phyloP scores from a whole-genome alignment of 2,113 vertebrate genomes.

The Entomyzon cyanotis region DNA sequence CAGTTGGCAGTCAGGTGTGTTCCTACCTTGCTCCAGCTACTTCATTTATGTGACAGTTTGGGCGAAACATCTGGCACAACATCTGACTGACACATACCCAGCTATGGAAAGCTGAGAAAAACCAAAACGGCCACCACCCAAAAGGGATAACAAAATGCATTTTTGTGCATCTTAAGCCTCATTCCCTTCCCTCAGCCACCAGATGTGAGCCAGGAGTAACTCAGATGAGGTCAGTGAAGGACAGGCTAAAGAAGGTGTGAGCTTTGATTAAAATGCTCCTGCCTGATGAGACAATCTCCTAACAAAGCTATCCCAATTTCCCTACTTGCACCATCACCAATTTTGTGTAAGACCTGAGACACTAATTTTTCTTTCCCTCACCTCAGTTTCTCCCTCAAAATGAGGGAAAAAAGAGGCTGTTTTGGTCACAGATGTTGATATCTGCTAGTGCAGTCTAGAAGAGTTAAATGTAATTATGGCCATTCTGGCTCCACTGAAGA shows the following conservation, averaged over 20 bases:
- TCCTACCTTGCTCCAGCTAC: neutral
- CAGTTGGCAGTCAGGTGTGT: neutral
- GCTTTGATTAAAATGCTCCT: neutral
- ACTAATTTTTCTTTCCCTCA: neutral
- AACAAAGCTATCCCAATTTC: neutral
- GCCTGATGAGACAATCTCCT: neutral
- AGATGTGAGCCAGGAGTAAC: neutral
- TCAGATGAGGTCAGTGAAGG: neutral
- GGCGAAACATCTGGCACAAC: conserved; percentile 56
- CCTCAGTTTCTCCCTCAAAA: neutral
- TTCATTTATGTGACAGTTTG: neutral
- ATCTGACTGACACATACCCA: conserved; percentile 38
- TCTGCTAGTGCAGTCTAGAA: neutral
- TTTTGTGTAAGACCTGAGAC: neutral
- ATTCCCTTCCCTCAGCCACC: neutral
- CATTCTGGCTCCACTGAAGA: neutral
- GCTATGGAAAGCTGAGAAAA: conserved; percentile 35
- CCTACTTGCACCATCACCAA: neutral
- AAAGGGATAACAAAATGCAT: neutral
- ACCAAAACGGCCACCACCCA: conserved; percentile 24
- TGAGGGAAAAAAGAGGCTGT: neutral
- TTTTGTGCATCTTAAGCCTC: neutral
- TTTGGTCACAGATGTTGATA: neutral
- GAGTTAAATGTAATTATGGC: neutral
- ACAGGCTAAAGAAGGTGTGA: neutral